phyloP scores from a whole-genome alignment of 1,140 invertebrate species.

The Plodia interpunctella region DNA sequence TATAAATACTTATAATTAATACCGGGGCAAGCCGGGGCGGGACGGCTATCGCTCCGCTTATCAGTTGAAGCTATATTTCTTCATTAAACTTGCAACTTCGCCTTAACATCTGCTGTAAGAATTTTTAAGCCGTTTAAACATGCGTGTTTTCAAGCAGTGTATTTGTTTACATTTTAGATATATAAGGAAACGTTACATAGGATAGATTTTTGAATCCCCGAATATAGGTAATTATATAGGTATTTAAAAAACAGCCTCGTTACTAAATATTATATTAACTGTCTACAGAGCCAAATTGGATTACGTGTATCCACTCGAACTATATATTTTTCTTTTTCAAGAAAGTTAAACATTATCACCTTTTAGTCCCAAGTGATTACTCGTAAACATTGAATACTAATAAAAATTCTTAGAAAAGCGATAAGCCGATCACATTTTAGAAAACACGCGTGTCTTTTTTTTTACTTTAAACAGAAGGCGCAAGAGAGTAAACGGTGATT shows the following conservation, averaged over 20 bases:
- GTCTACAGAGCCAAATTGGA: too few relatives aligned
- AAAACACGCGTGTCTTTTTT: slow-evolving; percentile 29
- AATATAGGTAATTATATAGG: too few relatives aligned
- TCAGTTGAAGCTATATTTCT: slow-evolving; percentile 71
- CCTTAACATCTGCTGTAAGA: slow-evolving; percentile 28
- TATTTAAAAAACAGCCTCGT: too few relatives aligned
- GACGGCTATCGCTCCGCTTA: slow-evolving; percentile 56
- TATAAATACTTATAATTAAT: background rate
- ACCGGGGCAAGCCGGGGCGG: slow-evolving; percentile 33
- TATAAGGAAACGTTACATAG: too few relatives aligned
- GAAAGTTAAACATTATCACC: background rate
- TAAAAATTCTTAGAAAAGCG: slow-evolving; percentile 18
- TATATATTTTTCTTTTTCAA: background rate
- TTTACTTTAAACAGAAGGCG: slow-evolving; percentile 46
- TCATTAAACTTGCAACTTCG: slow-evolving; percentile 66
- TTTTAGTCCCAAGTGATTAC: background rate
- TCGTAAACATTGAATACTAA: slow-evolving; percentile 25
- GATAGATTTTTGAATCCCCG: too few relatives aligned
- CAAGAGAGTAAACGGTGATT: slow-evolving; percentile 41
- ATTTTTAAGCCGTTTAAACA: too few relatives aligned
- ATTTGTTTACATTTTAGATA: too few relatives aligned
- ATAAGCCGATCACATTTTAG: slow-evolving; percentile 6
- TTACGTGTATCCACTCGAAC: too few relatives aligned
- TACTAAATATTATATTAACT: too few relatives aligned
- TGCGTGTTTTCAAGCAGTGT: too few relatives aligned